Percentiles rank a stretch among this genome's conserved stretches.
phyloP scores from a whole-genome alignment of 2,113 vertebrate genomes.

The Solea senegalensis region DNA sequence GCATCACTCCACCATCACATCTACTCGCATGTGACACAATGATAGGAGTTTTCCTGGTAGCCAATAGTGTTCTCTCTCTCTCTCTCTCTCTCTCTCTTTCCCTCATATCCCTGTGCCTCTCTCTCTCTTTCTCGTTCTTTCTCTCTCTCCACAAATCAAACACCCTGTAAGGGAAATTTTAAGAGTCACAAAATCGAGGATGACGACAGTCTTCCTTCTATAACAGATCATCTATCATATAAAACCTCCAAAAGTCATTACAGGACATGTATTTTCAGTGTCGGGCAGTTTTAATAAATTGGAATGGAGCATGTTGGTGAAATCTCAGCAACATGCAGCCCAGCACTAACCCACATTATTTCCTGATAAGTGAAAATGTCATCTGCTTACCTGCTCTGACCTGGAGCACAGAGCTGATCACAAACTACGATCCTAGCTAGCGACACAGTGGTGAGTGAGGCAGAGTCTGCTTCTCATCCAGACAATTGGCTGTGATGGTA shows the following conservation, averaged over 20 bases:
- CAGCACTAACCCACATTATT: constrained; percentile 18
- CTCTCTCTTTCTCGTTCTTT: constrained; percentile 7
- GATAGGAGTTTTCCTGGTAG: constrained; percentile 55
- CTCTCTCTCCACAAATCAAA: constrained; percentile 30
- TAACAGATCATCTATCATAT: neutral
- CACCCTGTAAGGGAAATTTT: constrained; percentile 7
- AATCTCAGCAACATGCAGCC: constrained; percentile 3
- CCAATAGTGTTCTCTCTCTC: constrained; percentile 28
- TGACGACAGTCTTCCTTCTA: too few relatives aligned
- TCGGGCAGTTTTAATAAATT: neutral
- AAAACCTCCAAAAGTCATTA: neutral
- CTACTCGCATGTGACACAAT: constrained; percentile 40
- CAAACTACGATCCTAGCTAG: constrained; percentile 52
- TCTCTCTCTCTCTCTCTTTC: constrained; percentile 18
- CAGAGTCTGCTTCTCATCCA: constrained; percentile 75
- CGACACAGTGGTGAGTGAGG: constrained; percentile 57
- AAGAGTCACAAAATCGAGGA: too few relatives aligned
- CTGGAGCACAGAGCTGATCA: constrained; percentile 52
- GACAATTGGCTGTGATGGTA: constrained; percentile 78
- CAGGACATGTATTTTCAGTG: constrained; percentile 1
- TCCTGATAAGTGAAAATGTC: constrained; percentile 37
- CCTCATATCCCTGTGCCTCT: constrained; percentile 5
- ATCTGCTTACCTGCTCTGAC: constrained; percentile 63
- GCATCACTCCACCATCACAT: constrained; percentile 59
- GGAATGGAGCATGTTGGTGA: constrained; percentile 7